phyloP scores from a whole-genome alignment of 1,140 invertebrate genomes.

The Diabrotica undecimpunctata region DNA sequence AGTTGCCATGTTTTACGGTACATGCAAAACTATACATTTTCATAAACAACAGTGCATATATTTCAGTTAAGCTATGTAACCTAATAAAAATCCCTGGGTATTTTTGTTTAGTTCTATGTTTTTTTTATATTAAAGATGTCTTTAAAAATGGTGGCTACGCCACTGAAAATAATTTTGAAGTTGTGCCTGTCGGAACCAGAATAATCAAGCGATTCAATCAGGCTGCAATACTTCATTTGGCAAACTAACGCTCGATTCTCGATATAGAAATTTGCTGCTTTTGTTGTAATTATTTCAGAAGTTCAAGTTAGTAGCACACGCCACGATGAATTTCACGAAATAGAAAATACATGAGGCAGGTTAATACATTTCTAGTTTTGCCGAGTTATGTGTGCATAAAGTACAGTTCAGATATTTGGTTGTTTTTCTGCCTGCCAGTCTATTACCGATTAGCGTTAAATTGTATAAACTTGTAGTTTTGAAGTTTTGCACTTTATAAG shows the following conservation, averaged over 20 bases:
- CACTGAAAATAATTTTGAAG: slow-evolving; percentile 4
- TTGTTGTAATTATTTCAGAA: slow-evolving; percentile 28
- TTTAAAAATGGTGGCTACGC: slow-evolving; percentile 4
- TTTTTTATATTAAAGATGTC: too few species aligned
- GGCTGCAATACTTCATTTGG: slow-evolving; percentile 30
- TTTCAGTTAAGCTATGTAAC: too few species aligned
- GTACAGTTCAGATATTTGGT: too few species aligned
- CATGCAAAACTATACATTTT: too few species aligned
- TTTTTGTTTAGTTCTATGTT: too few species aligned
- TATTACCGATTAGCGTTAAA: too few species aligned
- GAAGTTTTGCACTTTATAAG: too few species aligned
- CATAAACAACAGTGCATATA: too few species aligned
- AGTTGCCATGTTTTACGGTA: too few species aligned
- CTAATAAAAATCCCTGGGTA: too few species aligned
- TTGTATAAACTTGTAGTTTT: too few species aligned
- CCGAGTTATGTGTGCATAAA: background rate
- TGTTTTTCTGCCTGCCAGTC: too few species aligned
- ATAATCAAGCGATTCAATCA: slow-evolving; percentile 23
- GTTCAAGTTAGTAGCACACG: slow-evolving; percentile 29
- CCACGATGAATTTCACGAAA: background rate
- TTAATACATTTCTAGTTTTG: background rate
- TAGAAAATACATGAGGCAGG: background rate
- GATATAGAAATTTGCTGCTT: slow-evolving; percentile 27
- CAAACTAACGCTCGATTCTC: slow-evolving; percentile 23
- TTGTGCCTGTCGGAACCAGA: slow-evolving; percentile 27